Conservation (phyloP, 2,888 invertebrate genomes). For the Pseudococcus longispinus region DNA sequence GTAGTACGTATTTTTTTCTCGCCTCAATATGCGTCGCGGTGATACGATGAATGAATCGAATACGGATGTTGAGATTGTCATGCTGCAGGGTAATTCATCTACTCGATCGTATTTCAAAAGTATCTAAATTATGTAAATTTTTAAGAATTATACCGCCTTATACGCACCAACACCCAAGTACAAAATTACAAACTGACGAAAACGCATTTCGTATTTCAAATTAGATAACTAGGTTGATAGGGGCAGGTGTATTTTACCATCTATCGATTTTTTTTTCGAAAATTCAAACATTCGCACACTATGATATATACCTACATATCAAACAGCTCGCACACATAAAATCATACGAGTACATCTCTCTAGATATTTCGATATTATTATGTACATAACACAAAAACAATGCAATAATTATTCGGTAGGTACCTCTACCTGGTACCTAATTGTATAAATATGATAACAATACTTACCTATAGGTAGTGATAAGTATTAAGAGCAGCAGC, state of each 20-base stretch:
- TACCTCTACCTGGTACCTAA: too few species aligned
- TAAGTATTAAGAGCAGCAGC: neutral
- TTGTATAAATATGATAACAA: too few species aligned
- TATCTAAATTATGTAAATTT: neutral
- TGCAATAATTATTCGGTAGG: too few species aligned
- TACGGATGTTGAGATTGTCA: neutral
- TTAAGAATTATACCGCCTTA: neutral
- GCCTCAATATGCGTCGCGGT: neutral
- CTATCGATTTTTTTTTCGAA: neutral
- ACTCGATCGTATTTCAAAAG: neutral
- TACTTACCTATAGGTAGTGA: neutral
- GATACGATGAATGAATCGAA: neutral
- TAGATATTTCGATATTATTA: too few species aligned
- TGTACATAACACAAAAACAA: too few species aligned
- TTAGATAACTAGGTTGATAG: too few species aligned
- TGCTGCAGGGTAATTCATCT: neutral
- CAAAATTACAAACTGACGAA: too few species aligned
- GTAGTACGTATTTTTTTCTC: conserved; percentile 19
- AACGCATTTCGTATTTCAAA: neutral
- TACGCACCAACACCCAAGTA: too few species aligned
- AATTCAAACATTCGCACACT: neutral
- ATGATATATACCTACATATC: neutral
- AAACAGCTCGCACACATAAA: neutral
- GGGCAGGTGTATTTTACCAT: neutral
- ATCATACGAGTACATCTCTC: too few species aligned